Conservation (phyloP, 2,113 vertebrate genomes). For the Thalassoma bifasciatum region DNA sequence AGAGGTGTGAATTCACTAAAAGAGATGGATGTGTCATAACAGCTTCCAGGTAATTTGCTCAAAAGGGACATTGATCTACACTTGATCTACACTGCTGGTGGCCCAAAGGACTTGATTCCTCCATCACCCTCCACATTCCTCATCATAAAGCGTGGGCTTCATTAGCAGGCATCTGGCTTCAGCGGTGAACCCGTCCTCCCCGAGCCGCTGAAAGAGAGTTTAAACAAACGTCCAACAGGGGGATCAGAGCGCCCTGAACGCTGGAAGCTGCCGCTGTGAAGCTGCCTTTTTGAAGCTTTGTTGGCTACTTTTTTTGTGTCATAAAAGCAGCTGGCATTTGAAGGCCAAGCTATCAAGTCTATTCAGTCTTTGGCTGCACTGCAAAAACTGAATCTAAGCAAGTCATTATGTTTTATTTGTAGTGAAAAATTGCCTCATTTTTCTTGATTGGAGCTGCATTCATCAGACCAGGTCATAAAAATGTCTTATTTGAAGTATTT, state of each 20-base stretch:
- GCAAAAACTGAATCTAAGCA: too few relatives aligned
- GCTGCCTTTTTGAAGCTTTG: background rate
- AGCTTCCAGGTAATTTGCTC: slow-evolving; percentile 46
- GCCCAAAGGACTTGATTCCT: slow-evolving; percentile 32
- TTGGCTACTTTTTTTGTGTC: too few relatives aligned
- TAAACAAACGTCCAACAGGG: background rate
- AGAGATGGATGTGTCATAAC: slow-evolving; percentile 27
- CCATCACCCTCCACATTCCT: background rate
- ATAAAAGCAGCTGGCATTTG: too few relatives aligned
- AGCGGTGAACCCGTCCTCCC: slow-evolving; percentile 1
- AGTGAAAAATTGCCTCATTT: too few relatives aligned
- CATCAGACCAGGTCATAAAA: too few relatives aligned
- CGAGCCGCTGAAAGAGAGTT: slow-evolving; percentile 10
- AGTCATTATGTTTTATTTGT: too few relatives aligned
- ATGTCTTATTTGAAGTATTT: too few relatives aligned
- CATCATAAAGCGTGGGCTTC: slow-evolving; percentile 26
- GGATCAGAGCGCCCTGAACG: background rate
- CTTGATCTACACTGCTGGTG: slow-evolving; percentile 44
- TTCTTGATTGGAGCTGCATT: too few relatives aligned
- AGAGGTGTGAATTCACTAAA: slow-evolving; percentile 31
- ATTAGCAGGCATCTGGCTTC: slow-evolving; percentile 28
- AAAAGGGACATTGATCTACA: slow-evolving; percentile 50
- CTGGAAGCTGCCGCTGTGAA: background rate
- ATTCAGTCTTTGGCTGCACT: too few relatives aligned
- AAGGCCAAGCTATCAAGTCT: too few relatives aligned